Percentiles rank a stretch among this genome's conserved stretches.
These are phyloP conservation scores for Clupea harengus DNA, from an alignment of 2,113 vertebrate genomes.

Conservation along the genomic window DNA sequence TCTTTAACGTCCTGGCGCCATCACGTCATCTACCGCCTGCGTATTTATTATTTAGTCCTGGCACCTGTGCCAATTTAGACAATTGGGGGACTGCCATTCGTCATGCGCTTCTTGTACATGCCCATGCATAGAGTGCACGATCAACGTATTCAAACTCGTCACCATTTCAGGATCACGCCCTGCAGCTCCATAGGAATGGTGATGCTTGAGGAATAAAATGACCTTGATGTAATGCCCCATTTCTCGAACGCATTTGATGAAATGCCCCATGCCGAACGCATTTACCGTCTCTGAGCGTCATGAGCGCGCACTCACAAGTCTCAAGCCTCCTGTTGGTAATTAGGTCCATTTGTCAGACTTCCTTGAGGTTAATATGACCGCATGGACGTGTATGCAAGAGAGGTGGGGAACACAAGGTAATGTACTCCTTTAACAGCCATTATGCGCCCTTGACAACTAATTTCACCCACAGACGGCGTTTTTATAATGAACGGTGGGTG, in stretches of 20 bases:
- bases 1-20: constrained; percentile 2
- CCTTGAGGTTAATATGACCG: constrained; percentile 41
- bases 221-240: constrained; percentile 27
- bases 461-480: not conserved
- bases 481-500: not conserved
- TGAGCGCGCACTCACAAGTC: constrained; percentile 33
- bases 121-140: not conserved
- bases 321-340: constrained; percentile 58
- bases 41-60: not conserved
- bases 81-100: not conserved
- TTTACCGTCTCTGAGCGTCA: constrained; percentile 40
- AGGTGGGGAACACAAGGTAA: constrained; percentile 16
- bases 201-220: constrained; percentile 13
- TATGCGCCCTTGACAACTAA: not conserved
- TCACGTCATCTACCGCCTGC: not conserved
- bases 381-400: constrained; percentile 18
- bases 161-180: not conserved
- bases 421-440: not conserved
- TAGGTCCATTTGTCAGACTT: constrained; percentile 57
- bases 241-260: constrained; percentile 34
- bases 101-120: not conserved
- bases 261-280: constrained; percentile 16
- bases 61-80: not conserved
- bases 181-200: not conserved
- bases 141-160: not conserved